Evolutionary conservation across 2,797 vertebrate species (phyloP).

Genomic region (Otolemur crassicaudatus): DNA sequence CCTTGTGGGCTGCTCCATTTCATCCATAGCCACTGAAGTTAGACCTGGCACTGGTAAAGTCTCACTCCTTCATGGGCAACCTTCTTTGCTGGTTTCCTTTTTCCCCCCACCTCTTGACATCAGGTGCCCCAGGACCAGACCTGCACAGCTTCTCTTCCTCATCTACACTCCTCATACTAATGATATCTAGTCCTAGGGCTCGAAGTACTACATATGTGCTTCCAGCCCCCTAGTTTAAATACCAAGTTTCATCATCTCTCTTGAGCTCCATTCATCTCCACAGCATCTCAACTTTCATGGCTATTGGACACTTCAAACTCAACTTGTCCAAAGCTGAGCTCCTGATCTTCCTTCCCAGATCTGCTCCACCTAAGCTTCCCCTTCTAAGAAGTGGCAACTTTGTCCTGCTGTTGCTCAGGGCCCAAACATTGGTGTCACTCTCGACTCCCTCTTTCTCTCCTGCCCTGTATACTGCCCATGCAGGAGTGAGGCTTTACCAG

Average conservation of each 20-base stretch:
- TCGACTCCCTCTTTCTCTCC: neutral
- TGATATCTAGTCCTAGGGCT: neutral
- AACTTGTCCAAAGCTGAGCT: neutral
- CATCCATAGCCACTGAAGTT: neutral
- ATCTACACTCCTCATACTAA: accelerated
- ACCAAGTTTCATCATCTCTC: neutral
- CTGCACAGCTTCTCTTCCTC: neutral
- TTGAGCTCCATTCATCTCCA: neutral
- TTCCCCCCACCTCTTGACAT: neutral
- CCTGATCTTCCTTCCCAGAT: neutral
- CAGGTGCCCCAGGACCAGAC: neutral
- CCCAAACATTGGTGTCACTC: neutral
- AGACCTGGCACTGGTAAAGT: neutral
- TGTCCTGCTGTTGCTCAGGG: neutral
- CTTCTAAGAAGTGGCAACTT: neutral
- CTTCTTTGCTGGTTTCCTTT: neutral
- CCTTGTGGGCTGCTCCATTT: neutral
- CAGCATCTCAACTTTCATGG: neutral
- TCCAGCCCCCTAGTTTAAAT: neutral
- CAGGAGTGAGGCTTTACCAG: neutral
- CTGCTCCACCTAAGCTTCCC: neutral
- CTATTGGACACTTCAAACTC: neutral
- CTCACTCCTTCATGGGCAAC: neutral
- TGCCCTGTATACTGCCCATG: neutral
- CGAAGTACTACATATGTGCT: neutral